These are phyloP conservation scores for Ammodytes dubius DNA, from an alignment of 2,113 vertebrate genomes.

Conservation along the genomic window DNA sequence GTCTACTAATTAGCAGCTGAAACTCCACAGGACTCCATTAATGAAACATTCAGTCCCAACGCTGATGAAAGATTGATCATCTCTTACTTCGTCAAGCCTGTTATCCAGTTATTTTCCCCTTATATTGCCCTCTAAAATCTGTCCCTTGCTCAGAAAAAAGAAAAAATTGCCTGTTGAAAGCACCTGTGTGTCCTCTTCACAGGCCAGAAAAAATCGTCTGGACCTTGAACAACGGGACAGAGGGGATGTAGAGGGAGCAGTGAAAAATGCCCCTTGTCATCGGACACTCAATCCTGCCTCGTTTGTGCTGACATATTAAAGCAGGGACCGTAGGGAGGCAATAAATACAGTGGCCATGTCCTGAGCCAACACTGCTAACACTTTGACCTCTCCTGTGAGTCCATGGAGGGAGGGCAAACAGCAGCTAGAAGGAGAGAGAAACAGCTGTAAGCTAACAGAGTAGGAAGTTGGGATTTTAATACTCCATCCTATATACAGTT, in stretches of 20 bases:
- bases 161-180: slow-evolving; percentile 20
- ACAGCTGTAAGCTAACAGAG: neutral
- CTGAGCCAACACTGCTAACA: slow-evolving; percentile 65
- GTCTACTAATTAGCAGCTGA: slow-evolving; percentile 68
- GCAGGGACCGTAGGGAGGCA: slow-evolving; percentile 39
- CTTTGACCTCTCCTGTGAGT: slow-evolving; percentile 34
- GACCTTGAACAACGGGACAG: slow-evolving; percentile 65
- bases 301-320: slow-evolving; percentile 77
- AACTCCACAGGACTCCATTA: slow-evolving; percentile 72
- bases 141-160: slow-evolving; percentile 24
- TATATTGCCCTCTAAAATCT: slow-evolving; percentile 59
- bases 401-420: neutral
- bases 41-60: slow-evolving; percentile 66
- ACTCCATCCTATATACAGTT: too few species aligned
- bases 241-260: slow-evolving; percentile 43
- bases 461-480: neutral
- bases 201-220: slow-evolving; percentile 54
- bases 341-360: slow-evolving; percentile 76
- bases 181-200: slow-evolving; percentile 54
- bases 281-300: slow-evolving; percentile 74
- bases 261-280: slow-evolving; percentile 75
- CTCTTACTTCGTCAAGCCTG: slow-evolving; percentile 48
- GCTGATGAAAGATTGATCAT: slow-evolving; percentile 73
- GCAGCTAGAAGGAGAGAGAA: neutral
- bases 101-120: slow-evolving; percentile 43